Conservation (phyloP, 2,888 invertebrate genomes). For the Nasonia oneida region DNA sequence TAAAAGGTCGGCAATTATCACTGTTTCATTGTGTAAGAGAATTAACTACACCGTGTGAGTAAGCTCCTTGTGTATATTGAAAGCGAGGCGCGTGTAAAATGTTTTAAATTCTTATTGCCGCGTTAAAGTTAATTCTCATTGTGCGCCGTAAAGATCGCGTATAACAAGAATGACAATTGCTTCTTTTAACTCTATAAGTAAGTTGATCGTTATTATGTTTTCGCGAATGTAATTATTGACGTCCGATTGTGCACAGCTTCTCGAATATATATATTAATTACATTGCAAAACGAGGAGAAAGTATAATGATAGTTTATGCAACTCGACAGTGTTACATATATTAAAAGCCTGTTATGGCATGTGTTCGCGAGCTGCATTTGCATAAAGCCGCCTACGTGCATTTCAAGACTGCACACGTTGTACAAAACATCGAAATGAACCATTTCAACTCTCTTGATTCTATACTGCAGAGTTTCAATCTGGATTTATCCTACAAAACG, state of each 20-base stretch:
- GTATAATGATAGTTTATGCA: background rate
- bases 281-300: background rate
- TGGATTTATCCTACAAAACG: no score
- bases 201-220: background rate
- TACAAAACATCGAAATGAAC: no score
- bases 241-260: background rate
- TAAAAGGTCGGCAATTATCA: background rate
- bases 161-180: background rate
- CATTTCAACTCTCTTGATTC: no score
- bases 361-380: background rate
- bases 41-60: background rate
- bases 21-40: background rate
- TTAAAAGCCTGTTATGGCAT: slow-evolving; percentile 2
- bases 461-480: no score
- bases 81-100: background rate
- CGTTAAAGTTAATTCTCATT: background rate
- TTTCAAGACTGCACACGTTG: background rate
- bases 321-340: background rate
- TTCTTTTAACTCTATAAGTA: background rate
- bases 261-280: no score
- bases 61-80: background rate
- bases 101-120: background rate
- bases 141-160: background rate
- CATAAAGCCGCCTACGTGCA: background rate
- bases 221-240: background rate